phyloP scores from a whole-genome alignment of 2,797 vertebrate genomes.

The Melanitta fusca region DNA sequence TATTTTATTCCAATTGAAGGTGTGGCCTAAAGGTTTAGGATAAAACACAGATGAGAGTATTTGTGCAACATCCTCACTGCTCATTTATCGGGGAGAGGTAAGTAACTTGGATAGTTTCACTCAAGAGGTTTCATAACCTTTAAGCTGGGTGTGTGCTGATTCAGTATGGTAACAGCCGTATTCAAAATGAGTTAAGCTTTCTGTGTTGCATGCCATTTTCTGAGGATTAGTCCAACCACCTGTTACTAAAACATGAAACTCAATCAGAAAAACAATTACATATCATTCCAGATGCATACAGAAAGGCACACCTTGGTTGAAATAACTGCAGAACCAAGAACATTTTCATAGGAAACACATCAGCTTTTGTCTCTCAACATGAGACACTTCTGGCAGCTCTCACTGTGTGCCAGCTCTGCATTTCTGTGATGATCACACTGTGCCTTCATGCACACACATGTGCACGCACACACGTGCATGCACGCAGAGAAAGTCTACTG shows the following conservation, averaged over 20 bases:
- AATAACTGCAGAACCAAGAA: not conserved
- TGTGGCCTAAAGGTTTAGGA: not conserved
- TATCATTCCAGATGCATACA: not conserved
- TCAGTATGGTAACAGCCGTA: not conserved
- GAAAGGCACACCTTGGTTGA: not conserved
- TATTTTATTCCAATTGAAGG: fast-evolving
- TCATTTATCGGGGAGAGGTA: not conserved
- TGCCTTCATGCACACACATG: not conserved
- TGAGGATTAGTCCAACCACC: slow-evolving; percentile 39
- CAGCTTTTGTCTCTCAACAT: not conserved
- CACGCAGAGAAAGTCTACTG: not conserved
- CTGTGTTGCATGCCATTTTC: not conserved
- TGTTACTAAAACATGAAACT: slow-evolving; percentile 35
- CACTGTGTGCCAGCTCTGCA: not conserved
- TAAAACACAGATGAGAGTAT: not conserved
- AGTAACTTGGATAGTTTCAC: not conserved
- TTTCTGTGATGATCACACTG: not conserved
- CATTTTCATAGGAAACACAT: fast-evolving
- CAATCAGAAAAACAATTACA: not conserved
- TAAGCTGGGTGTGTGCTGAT: slow-evolving; percentile 42
- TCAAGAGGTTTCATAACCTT: slow-evolving; percentile 29
- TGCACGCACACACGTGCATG: fast-evolving
- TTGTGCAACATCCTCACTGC: not conserved
- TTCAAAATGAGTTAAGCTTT: not conserved
- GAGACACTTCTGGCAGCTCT: not conserved